A percentile compares a stretch with the other conserved stretches of the same genome.
Conservation (phyloP, 2,797 vertebrate genomes). For the Rousettus madagascariensis region DNA sequence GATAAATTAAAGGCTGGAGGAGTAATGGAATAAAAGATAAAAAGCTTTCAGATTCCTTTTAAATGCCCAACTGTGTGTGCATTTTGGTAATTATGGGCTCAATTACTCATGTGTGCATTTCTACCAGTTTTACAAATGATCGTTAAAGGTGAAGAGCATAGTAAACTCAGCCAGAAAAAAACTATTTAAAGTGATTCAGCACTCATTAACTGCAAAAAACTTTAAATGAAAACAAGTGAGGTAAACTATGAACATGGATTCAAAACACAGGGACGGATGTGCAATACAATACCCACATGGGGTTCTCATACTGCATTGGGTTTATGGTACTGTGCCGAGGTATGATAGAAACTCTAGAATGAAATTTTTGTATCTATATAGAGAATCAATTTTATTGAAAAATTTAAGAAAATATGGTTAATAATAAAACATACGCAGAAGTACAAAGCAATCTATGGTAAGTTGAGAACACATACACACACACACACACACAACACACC, state of each 20-base stretch:
- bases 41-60: constrained; percentile 49
- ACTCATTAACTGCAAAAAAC: not conserved
- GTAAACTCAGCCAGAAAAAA: not conserved
- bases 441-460: not conserved
- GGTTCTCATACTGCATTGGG: not conserved
- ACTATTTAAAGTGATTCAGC: not conserved
- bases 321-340: not conserved
- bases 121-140: not conserved
- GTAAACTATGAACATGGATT: not conserved
- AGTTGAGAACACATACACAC: not conserved
- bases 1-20: constrained; percentile 52
- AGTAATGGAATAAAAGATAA: not conserved
- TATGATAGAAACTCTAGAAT: not conserved
- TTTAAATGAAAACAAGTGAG: not conserved
- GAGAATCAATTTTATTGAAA: not conserved
- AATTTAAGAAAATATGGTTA: not conserved
- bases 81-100: constrained; percentile 58
- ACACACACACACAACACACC: not conserved
- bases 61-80: not conserved
- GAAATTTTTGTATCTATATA: not conserved
- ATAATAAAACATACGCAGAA: not conserved
- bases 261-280: not conserved
- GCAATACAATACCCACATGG: not conserved
- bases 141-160: not conserved
- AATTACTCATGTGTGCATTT: constrained; percentile 42